These are phyloP conservation scores for Hippopotamus amphibius DNA, from an alignment of 2,113 vertebrate genomes.

Conservation along the genomic window DNA sequence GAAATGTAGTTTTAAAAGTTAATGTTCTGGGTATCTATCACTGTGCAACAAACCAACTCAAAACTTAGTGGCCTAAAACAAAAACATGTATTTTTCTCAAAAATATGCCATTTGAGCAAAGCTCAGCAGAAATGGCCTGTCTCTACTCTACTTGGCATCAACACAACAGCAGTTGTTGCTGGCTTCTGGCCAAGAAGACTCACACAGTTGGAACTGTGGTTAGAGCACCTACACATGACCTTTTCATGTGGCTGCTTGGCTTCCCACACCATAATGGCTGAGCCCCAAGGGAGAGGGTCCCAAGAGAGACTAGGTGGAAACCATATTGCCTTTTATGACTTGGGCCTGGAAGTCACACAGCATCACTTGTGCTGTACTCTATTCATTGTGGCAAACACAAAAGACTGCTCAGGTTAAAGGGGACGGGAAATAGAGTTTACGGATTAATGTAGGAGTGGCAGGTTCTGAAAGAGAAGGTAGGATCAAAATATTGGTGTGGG, in stretches of 20 bases:
- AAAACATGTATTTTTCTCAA: not conserved
- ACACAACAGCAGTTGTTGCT: not conserved
- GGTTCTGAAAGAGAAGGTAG: not conserved
- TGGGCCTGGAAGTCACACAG: not conserved
- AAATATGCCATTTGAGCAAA: slow-evolving; percentile 5
- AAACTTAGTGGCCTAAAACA: slow-evolving; percentile 1
- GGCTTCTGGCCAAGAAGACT: not conserved
- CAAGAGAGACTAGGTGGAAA: not conserved
- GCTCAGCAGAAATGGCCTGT: not conserved
- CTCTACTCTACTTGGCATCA: not conserved
- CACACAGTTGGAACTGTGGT: not conserved
- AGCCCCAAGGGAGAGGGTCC: not conserved
- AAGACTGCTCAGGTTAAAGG: not conserved
- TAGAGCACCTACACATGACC: slow-evolving; percentile 23
- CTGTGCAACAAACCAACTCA: not conserved
- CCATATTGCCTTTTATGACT: not conserved
- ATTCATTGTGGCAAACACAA: not conserved
- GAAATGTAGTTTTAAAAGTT: not conserved
- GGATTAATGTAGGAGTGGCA: not conserved
- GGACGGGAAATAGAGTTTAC: not conserved
- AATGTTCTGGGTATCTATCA: not conserved
- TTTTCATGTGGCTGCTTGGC: slow-evolving; percentile 10
- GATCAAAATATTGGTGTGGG: not conserved
- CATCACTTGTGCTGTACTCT: not conserved
- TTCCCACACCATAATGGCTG: not conserved